Evolutionary conservation across 2,797 vertebrate species (phyloP), one percentile per base, ranked within the genome.

Genomic region (Mormyrops boulengeri): DNA sequence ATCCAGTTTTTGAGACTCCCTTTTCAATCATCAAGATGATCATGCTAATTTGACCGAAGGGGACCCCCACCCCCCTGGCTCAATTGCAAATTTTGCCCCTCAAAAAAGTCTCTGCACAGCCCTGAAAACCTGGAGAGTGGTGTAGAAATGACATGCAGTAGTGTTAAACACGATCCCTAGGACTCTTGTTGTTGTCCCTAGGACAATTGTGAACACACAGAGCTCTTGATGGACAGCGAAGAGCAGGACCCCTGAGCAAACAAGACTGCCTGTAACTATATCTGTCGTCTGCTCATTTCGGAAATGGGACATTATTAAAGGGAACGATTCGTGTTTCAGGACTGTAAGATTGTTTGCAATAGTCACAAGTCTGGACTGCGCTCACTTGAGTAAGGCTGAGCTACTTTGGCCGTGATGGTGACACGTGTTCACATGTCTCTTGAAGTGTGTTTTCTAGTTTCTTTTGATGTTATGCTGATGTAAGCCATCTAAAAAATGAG

Each of bases 171-270:
- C 19, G 2, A 12, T 26, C 7, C 80, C 2, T 84, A 38, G 30
- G 53, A 41, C 26, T 44, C 55, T 62, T 11, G n/a, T 22, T 80
- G 66, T 88, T 55, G 38, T 62, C n/a, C 60, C 0, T 41, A 96
- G 96, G 92, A 93, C 52, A 88, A 84, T 4, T 94, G 95, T 52
- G 94, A 94, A 55, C 92, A 86, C 8, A 90, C 49, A 0, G 93
- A 90, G 2, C 91, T 92, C 87, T 90, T 95, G 6, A 84, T 95
- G 90, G 95, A 95, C 86, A 89, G 93, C 14, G 89, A 85, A 82
- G 93, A 95, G n/a, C 88, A 89, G 34, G 93, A 85, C 89, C 88
- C 94, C 60, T 96, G 88, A 95, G 34, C 17, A 22, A 57, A 34
- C 26, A 34, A 6, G 19, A 44, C 53, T 55, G 26, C 34, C 53